Base-by-base conservation (phyloP, 2,797 vertebrate genomes). In the Halcyon badia region DNA sequence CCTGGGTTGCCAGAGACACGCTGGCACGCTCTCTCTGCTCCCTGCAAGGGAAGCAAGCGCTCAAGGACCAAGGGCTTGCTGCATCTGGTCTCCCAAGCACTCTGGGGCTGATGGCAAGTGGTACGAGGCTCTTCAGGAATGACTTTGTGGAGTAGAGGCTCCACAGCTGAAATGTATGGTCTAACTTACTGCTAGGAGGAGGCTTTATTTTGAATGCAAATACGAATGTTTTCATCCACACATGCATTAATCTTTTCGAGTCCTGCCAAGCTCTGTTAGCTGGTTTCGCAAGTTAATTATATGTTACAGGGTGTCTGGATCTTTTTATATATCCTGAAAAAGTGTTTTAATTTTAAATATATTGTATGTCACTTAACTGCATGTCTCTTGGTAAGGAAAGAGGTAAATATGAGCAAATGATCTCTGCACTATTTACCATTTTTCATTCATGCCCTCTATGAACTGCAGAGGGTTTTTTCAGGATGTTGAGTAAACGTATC, bases 221-320 rank as follows among this genome's bases (percentile, higher is more conserved):
- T 78, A 49, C 5, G 16, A 48, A 57, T 94, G 56, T 94, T 95
- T 96, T 91, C 76, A 81, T 87, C 75, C 65, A 69, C 81, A 77
- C 39, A 54, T 41, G 69, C 61, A 83, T 94, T 92, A 85, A 83
- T 92, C 37, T 87, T 78, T 72, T 66, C 0, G 6, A 94, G 79
- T 78, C 57, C 79, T 94, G 84, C 84, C 90, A 94, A 71, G 82
- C 16, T 94, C 94, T 96, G 89, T 77, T 90, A 92, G 91, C 65
- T 77, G 51, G 84, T 94, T 94, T 85, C 69, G 89, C 65, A n/a
- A 78, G 75, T 89, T 95, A 91, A 92, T 94, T 91, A 48, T 86
- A 85, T 78, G 64, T 85, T 94, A 39, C 44, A 56, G 49, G 56
- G 71, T 64, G 41, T 83, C 90, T 90, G 69, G 57, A 79, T 86